Conservation (phyloP, 2,888 invertebrate genomes). For the Lordiphosa fenestrarum region DNA sequence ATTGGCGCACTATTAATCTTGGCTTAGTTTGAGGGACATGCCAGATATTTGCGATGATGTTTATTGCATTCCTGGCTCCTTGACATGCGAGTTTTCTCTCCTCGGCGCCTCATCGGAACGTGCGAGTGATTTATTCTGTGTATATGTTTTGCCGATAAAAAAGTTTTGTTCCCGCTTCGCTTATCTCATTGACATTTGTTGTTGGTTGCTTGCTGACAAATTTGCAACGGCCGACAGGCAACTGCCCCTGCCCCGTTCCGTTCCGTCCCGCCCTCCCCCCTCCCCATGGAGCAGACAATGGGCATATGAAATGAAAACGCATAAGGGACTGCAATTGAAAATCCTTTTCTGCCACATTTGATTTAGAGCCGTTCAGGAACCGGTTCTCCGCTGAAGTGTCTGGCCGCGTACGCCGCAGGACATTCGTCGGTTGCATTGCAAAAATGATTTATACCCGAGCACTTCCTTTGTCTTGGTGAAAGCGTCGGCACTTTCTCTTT, state of each 20-base stretch:
- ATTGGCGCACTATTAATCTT: slow-evolving; percentile 60
- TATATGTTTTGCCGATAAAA: slow-evolving; percentile 53
- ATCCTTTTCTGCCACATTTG: slow-evolving; percentile 43
- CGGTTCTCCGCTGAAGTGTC: slow-evolving; percentile 47
- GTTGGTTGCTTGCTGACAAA: slow-evolving; percentile 56
- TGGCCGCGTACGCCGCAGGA: slow-evolving; percentile 51
- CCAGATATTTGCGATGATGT: slow-evolving; percentile 43
- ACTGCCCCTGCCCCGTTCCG: slow-evolving; percentile 1
- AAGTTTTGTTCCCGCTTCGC: slow-evolving; percentile 53
- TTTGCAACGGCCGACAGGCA: slow-evolving; percentile 49
- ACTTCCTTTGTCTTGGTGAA: slow-evolving; percentile 48
- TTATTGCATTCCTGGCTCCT: slow-evolving; percentile 53
- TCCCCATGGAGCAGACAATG: slow-evolving; percentile 33
- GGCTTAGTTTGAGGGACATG: slow-evolving; percentile 40
- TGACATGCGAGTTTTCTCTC: background rate
- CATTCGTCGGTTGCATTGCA: slow-evolving; percentile 20
- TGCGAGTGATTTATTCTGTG: slow-evolving; percentile 57
- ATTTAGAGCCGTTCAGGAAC: slow-evolving; percentile 42
- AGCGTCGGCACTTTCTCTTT: slow-evolving; percentile 45
- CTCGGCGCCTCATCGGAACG: slow-evolving; percentile 20
- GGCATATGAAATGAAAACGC: slow-evolving; percentile 47
- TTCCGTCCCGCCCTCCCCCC: too few relatives aligned
- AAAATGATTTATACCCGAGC: slow-evolving; percentile 45
- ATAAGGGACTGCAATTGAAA: slow-evolving; percentile 23
- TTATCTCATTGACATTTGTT: slow-evolving; percentile 66